These are phyloP conservation scores for Gymnodraco acuticeps DNA, from an alignment of 2,797 vertebrate genomes.

Conservation along the genomic window DNA sequence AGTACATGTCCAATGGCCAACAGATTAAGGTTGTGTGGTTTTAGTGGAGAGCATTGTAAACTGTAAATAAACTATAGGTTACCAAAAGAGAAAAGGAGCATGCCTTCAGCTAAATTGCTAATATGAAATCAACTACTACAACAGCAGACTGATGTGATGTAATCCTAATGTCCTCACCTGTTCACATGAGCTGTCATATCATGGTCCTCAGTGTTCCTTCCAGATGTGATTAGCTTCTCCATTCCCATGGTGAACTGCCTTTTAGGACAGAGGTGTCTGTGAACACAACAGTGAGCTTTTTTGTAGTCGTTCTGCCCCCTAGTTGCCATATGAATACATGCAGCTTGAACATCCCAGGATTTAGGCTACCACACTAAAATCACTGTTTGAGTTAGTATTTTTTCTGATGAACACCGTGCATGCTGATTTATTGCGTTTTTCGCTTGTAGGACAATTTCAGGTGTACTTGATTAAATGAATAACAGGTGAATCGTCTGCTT, in stretches of 20 bases:
- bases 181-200: constrained; percentile 3
- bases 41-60: neutral
- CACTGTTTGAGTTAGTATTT: neutral
- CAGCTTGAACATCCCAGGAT: constrained; percentile 1
- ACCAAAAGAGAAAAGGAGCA: neutral
- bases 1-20: neutral
- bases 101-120: neutral
- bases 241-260: neutral
- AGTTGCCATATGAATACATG: neutral
- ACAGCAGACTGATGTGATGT: neutral
- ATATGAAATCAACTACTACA: neutral
- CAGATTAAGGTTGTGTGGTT: neutral
- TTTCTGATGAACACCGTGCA: neutral
- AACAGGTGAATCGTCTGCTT: no score
- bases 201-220: neutral
- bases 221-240: neutral
- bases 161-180: neutral
- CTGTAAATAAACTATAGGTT: neutral
- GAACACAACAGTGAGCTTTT: neutral
- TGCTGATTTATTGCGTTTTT: no score
- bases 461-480: no score
- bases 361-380: neutral
- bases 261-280: neutral
- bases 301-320: neutral
- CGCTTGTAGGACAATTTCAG: no score